phyloP scores from a whole-genome alignment of 2,797 vertebrate species.

The Enteromius thamalakanensis region DNA sequence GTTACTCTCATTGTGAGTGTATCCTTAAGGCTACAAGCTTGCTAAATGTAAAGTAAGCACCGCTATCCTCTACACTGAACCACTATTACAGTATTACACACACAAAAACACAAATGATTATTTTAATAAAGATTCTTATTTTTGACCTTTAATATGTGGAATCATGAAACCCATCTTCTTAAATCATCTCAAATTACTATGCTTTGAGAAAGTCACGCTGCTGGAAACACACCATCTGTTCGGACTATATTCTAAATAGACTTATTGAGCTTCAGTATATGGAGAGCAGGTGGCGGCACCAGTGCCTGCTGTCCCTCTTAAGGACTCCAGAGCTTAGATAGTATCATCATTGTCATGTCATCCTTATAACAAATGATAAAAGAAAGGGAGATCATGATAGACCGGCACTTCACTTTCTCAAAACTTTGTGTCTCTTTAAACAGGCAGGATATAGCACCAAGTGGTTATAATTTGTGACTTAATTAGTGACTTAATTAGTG shows the following conservation, averaged over 20 bases:
- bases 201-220: slow-evolving; percentile 16
- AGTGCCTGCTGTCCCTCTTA: slow-evolving; percentile 32
- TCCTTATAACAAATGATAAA: slow-evolving; percentile 34
- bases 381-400: slow-evolving; percentile 1
- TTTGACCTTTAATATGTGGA: neutral
- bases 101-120: neutral
- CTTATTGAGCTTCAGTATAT: slow-evolving; percentile 38
- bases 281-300: slow-evolving; percentile 51
- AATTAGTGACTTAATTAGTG: too few species aligned
- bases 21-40: neutral
- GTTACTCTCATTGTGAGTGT: neutral
- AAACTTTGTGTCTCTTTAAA: neutral
- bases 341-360: slow-evolving; percentile 42
- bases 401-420: neutral
- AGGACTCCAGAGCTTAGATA: slow-evolving; percentile 44
- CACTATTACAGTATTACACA: neutral
- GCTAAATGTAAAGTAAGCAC: neutral
- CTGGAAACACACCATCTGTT: slow-evolving; percentile 64
- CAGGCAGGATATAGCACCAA: neutral
- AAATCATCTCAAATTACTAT: slow-evolving; percentile 21
- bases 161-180: slow-evolving; percentile 18
- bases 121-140: neutral
- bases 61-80: neutral
- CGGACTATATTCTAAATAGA: slow-evolving; percentile 61
- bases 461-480: neutral